phyloP scores from a whole-genome alignment of 2,113 vertebrate species.

The Phaetusa simplex region DNA sequence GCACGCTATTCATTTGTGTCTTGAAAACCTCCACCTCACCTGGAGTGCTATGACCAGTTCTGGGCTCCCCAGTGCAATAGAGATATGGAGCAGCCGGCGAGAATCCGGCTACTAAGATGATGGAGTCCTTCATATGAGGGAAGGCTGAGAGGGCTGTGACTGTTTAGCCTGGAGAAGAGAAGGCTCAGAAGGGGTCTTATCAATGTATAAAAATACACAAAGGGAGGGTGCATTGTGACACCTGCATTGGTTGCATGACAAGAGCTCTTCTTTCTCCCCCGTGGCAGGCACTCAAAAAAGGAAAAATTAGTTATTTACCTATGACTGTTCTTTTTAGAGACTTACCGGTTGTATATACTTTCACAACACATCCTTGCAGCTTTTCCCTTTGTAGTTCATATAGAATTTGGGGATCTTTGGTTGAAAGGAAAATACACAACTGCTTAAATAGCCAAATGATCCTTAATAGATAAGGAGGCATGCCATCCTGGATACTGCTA shows the following conservation, averaged over 20 bases:
- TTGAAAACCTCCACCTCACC: not conserved
- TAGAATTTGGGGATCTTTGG: not conserved
- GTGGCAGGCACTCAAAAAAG: not conserved
- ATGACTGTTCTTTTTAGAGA: not conserved
- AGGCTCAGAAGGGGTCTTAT: not conserved
- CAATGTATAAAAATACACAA: not conserved
- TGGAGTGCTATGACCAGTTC: not conserved
- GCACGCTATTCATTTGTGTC: accelerated
- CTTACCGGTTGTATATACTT: not conserved
- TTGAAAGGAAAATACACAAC: not conserved
- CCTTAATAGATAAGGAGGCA: not conserved
- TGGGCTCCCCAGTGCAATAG: not conserved
- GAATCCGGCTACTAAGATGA: not conserved
- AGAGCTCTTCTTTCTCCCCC: not conserved
- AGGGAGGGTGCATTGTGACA: not conserved
- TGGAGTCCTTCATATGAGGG: not conserved
- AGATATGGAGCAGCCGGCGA: not conserved
- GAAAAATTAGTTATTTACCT: not conserved
- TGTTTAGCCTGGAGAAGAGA: not conserved
- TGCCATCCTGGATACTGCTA: not conserved
- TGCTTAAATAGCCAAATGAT: not conserved
- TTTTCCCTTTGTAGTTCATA: not conserved
- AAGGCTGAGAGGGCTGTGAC: not conserved
- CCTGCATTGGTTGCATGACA: not conserved
- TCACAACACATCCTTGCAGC: not conserved